Percentiles rank a stretch among this genome's conserved stretches.
These are phyloP conservation scores for Chamaedrilus cognettii DNA, from an alignment of 2,888 invertebrate species.

Conservation along the genomic window DNA sequence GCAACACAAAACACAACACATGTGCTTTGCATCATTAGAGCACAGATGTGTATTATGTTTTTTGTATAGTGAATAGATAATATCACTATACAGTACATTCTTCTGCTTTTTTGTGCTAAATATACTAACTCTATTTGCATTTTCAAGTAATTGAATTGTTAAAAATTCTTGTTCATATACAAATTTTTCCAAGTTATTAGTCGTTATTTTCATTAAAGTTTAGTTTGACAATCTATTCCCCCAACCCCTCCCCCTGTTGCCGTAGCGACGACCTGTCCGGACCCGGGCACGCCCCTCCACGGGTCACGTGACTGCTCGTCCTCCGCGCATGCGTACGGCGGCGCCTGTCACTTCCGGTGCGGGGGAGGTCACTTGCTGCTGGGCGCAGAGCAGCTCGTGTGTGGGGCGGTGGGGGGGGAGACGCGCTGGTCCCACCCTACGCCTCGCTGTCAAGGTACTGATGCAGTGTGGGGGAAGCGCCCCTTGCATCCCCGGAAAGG, in stretches of 20 bases:
- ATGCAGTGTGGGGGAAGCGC: too few relatives aligned
- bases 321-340: slow-evolving; percentile 32
- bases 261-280: slow-evolving; percentile 33
- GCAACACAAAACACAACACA: too few relatives aligned
- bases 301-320: slow-evolving; percentile 31
- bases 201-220: slow-evolving; percentile 4
- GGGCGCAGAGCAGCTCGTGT: slow-evolving; percentile 27
- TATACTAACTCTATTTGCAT: too few relatives aligned
- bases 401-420: slow-evolving; percentile 15
- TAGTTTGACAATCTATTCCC: neutral
- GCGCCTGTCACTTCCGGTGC: slow-evolving; percentile 33
- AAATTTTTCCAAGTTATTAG: neutral
- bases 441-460: slow-evolving; percentile 29
- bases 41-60: too few relatives aligned
- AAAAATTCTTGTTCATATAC: too few relatives aligned
- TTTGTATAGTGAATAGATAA: too few relatives aligned
- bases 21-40: too few relatives aligned
- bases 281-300: slow-evolving; percentile 36
- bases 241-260: too few relatives aligned
- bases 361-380: slow-evolving; percentile 30
- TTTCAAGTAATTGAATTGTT: too few relatives aligned
- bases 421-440: slow-evolving; percentile 28
- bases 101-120: too few relatives aligned
- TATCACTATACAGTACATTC: too few relatives aligned
- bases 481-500: neutral